Percentiles rank a stretch among this genome's conserved stretches.
Conservation (phyloP, 2,113 vertebrate species). For the Notechis scutatus region DNA sequence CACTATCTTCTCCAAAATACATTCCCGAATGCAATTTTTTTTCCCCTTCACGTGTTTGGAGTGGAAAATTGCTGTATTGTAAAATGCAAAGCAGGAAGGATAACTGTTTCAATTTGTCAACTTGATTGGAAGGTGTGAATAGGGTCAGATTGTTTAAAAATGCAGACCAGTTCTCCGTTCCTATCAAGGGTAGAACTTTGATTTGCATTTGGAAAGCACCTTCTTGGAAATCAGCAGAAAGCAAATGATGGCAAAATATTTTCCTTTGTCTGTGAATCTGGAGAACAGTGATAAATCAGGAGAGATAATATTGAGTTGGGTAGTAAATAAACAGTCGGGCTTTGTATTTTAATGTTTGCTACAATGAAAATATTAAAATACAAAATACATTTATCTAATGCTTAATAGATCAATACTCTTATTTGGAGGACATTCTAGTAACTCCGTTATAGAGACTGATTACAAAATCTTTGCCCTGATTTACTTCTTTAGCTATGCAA, state of each 20-base stretch:
- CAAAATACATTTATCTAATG: neutral
- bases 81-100: neutral
- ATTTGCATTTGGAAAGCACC: neutral
- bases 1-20: neutral
- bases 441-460: constrained; percentile 28
- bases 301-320: neutral
- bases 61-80: neutral
- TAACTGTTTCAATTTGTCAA: neutral
- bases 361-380: neutral
- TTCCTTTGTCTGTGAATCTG: neutral
- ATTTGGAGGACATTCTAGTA: constrained; percentile 21
- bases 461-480: constrained; percentile 38
- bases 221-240: neutral
- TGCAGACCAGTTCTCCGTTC: neutral
- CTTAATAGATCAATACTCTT: constrained; percentile 34
- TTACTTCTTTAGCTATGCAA: neutral
- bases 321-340: neutral
- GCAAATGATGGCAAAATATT: neutral
- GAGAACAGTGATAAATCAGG: neutral
- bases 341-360: neutral
- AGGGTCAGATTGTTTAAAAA: neutral
- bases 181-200: neutral
- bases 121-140: neutral
- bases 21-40: neutral
- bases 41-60: neutral